Conservation (phyloP, 2,888 invertebrate species). For the Plebejus argus region DNA sequence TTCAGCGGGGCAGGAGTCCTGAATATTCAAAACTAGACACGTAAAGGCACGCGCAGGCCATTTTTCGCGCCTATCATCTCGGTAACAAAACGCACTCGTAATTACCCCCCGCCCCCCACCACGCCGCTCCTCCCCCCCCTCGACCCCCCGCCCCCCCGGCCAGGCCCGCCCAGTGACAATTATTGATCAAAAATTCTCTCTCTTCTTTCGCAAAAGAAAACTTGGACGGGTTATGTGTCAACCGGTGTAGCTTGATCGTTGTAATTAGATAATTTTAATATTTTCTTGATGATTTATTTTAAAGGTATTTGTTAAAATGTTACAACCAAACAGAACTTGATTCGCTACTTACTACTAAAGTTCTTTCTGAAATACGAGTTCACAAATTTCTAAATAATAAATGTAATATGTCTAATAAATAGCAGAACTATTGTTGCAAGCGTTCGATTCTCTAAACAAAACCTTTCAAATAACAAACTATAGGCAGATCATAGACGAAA, state of each 20-base stretch:
- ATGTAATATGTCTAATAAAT: too few species aligned
- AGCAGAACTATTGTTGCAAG: too few species aligned
- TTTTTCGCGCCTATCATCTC: slow-evolving; percentile 82
- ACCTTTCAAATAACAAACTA: too few species aligned
- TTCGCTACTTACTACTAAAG: neutral
- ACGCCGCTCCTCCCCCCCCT: slow-evolving; percentile 52
- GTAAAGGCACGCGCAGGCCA: slow-evolving; percentile 80
- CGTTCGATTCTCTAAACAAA: too few species aligned
- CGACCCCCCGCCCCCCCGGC: slow-evolving; percentile 48
- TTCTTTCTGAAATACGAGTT: neutral
- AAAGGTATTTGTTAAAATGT: neutral
- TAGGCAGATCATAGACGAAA: too few species aligned
- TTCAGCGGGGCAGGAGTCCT: slow-evolving; percentile 78
- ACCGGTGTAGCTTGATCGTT: slow-evolving; percentile 72
- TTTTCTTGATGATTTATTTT: slow-evolving; percentile 41
- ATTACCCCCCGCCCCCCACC: slow-evolving; percentile 66
- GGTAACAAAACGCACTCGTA: slow-evolving; percentile 82
- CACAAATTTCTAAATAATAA: neutral
- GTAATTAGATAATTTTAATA: slow-evolving; percentile 68
- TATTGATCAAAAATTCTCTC: slow-evolving; percentile 86
- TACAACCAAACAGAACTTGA: neutral
- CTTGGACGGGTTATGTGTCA: slow-evolving; percentile 81
- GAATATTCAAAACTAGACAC: slow-evolving; percentile 81
- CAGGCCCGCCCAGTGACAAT: too few species aligned
- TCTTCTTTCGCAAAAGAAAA: slow-evolving; percentile 82